Percentiles rank a stretch among this genome's conserved stretches.
Evolutionary conservation across 2,113 vertebrate genomes (phyloP).

Genomic region (Peromyscus californicus): DNA sequence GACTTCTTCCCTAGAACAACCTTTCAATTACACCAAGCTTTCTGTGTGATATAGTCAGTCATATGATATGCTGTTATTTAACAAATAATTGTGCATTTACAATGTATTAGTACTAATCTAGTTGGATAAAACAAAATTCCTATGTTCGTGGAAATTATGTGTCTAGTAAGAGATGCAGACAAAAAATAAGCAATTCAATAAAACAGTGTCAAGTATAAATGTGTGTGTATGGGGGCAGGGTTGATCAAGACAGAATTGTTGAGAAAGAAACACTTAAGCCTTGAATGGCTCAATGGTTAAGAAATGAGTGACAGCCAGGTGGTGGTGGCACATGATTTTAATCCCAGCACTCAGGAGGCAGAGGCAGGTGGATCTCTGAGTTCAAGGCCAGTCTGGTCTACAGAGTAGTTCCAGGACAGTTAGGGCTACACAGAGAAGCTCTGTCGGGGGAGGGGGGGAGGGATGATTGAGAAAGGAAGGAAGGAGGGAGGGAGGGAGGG

Average conservation of each 20-base stretch:
- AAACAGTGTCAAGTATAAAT: constrained; percentile 11
- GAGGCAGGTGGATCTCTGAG: neutral
- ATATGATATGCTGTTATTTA: neutral
- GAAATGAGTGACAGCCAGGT: neutral
- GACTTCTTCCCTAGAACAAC: constrained; percentile 32
- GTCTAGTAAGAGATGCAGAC: constrained; percentile 14
- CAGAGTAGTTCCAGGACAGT: neutral
- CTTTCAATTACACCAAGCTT: constrained; percentile 11
- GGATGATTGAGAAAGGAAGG: too few relatives aligned
- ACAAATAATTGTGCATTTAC: constrained; percentile 29
- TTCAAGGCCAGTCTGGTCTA: neutral
- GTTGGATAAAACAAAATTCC: constrained; percentile 21
- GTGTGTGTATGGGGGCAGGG: neutral
- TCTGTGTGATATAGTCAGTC: constrained; percentile 8
- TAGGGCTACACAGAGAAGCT: neutral
- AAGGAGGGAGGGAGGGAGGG: too few relatives aligned
- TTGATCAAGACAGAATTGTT: constrained; percentile 38
- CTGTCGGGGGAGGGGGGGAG: neutral
- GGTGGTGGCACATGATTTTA: neutral
- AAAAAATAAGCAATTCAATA: constrained; percentile 38
- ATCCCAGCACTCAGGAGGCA: neutral
- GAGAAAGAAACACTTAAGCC: constrained; percentile 46
- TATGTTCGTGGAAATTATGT: neutral
- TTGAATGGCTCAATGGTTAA: neutral
- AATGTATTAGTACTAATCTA: constrained; percentile 21